Conservation (phyloP, 1,140 invertebrate genomes). For the Conus betulinus region DNA sequence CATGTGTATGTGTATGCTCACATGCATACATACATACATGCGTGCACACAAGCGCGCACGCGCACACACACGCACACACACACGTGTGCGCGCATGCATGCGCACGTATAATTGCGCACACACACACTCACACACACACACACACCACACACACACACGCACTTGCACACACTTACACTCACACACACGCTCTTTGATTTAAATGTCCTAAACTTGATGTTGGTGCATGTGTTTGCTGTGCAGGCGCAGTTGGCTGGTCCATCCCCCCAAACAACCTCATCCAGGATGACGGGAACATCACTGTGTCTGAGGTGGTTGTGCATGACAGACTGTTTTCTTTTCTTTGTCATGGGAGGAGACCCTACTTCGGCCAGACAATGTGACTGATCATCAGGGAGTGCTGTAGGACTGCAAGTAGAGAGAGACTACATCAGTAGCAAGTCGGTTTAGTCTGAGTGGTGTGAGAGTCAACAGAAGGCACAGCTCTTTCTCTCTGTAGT, state of each 20-base stretch:
- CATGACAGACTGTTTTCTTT: not conserved
- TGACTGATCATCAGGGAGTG: not conserved
- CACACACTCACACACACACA: not conserved
- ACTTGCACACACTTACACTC: no score
- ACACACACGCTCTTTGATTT: no score
- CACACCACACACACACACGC: no score
- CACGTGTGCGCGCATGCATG: no score
- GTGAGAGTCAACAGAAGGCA: not conserved
- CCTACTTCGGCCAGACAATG: not conserved
- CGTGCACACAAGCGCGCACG: not conserved
- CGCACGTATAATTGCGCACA: not conserved
- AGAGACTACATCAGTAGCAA: not conserved
- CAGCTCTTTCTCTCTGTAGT: not conserved
- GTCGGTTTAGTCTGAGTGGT: not conserved
- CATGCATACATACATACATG: no score
- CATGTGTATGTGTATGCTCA: no score
- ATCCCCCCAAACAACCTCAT: not conserved
- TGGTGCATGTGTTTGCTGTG: not conserved
- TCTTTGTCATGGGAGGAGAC: not conserved
- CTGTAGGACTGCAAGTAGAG: not conserved
- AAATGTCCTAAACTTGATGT: not conserved
- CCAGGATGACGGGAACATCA: not conserved
- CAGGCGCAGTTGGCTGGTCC: not conserved
- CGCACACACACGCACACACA: not conserved
- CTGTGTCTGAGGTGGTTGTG: not conserved